A percentile compares a stretch with the other conserved stretches of the same genome.
These are phyloP conservation scores for Quiscalus mexicanus DNA, from an alignment of 2,113 vertebrate species.

Conservation along the genomic window DNA sequence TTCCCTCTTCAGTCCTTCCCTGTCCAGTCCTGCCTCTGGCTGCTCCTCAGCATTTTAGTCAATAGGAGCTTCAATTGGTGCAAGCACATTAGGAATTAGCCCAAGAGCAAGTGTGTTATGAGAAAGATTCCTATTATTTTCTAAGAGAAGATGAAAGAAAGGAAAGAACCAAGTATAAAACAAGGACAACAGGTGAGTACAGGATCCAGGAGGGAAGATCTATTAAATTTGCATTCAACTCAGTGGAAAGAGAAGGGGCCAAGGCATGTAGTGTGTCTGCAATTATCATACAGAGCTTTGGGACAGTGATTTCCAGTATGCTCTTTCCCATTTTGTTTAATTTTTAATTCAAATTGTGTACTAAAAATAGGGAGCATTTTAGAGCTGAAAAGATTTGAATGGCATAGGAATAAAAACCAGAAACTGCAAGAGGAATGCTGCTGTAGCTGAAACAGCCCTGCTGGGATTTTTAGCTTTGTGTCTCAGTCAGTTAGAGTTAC, in stretches of 20 bases:
- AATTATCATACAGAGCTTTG: constrained; percentile 10
- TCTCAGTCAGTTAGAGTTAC: constrained; percentile 9
- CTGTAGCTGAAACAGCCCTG: constrained; percentile 18
- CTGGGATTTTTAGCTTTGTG: constrained; percentile 38
- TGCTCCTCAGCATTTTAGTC: background rate
- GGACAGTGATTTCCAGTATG: constrained; percentile 36
- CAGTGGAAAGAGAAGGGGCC: background rate
- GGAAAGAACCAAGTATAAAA: background rate
- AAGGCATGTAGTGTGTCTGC: background rate
- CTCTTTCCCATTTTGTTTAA: constrained; percentile 53
- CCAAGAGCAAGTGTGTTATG: background rate
- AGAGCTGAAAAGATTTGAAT: constrained; percentile 28
- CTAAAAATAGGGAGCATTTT: constrained; percentile 62
- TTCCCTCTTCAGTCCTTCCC: background rate
- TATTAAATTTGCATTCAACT: constrained; percentile 14
- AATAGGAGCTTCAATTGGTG: background rate
- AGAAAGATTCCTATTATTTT: background rate
- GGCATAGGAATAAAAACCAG: background rate
- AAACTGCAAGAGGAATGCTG: background rate
- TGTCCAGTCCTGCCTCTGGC: background rate
- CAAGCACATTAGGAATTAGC: background rate
- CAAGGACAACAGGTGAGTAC: background rate
- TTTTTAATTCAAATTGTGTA: constrained; percentile 55
- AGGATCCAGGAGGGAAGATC: background rate
- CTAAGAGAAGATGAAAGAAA: background rate